Conservation (phyloP, 2,888 invertebrate genomes). For the Dilophus febrilis region DNA sequence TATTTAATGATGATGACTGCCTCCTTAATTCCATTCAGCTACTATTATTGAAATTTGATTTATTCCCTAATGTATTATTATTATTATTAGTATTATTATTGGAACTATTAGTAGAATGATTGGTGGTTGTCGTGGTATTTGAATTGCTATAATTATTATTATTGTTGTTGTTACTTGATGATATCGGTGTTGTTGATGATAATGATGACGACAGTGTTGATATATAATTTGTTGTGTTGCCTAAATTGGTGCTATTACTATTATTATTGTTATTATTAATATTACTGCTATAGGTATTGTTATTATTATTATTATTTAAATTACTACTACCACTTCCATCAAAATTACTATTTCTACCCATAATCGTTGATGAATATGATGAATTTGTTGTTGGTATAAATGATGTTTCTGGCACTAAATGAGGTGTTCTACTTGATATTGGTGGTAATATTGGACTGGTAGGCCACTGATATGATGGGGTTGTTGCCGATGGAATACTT, state of each 20-base stretch:
- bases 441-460: conserved; percentile 60
- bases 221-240: no score
- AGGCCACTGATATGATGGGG: conserved; percentile 62
- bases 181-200: no score
- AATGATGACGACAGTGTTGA: no score
- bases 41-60: conserved; percentile 21
- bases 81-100: not conserved
- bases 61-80: conserved; percentile 27
- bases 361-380: conserved; percentile 7
- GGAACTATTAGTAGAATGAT: not conserved
- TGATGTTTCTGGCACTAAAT: conserved; percentile 50
- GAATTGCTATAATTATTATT: not conserved
- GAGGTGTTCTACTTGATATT: conserved; percentile 48
- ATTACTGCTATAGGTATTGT: not conserved
- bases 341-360: conserved; percentile 11
- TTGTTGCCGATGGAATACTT: conserved; percentile 37
- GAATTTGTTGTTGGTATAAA: conserved; percentile 17
- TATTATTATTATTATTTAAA: not conserved
- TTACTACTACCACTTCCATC: no score
- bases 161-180: not conserved
- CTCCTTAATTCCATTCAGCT: conserved; percentile 29
- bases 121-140: not conserved
- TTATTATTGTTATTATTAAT: conserved; percentile 1
- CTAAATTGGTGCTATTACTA: not conserved
- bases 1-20: conserved; percentile 18